Conservation (phyloP, 2,113 vertebrate species). For the Paraplagusia blochii region DNA sequence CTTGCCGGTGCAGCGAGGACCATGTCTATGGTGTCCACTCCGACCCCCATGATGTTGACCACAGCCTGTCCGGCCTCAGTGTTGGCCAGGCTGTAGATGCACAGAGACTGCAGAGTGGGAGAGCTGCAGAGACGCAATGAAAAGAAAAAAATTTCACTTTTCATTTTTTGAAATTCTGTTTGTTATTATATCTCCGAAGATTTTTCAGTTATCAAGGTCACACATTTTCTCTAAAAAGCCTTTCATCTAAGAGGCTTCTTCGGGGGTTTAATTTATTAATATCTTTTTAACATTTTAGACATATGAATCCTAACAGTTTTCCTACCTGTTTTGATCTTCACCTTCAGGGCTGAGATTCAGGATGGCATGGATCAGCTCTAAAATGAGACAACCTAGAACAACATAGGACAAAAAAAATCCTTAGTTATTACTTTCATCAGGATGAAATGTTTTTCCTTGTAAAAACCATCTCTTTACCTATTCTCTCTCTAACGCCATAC, state of each 20-base stretch:
- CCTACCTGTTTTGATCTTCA: constrained; percentile 85
- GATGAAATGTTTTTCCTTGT: not conserved
- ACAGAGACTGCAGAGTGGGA: constrained; percentile 90
- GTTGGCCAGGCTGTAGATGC: constrained; percentile 94
- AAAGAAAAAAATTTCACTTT: not conserved
- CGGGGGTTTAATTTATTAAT: too few species aligned
- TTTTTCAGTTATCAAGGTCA: too few species aligned
- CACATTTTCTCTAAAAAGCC: too few species aligned
- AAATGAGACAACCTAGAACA: constrained; percentile 85
- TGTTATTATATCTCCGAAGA: too few species aligned
- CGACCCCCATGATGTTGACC: constrained; percentile 95
- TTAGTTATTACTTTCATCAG: not conserved
- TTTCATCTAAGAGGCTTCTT: too few species aligned
- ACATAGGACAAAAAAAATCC: constrained; percentile 5
- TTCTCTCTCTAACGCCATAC: constrained; percentile 89
- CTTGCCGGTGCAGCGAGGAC: constrained; percentile 89
- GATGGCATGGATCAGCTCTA: constrained; percentile 95
- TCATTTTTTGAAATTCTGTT: too few species aligned
- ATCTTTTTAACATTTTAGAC: not conserved
- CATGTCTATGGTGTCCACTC: constrained; percentile 93
- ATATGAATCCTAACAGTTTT: not conserved
- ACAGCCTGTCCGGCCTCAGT: constrained; percentile 94
- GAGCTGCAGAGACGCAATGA: constrained; percentile 55
- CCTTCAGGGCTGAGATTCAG: constrained; percentile 91
- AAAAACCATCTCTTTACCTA: constrained; percentile 75